A percentile compares a stretch with the other conserved stretches of the same genome.
These are phyloP conservation scores for Graptemys geographica DNA, from an alignment of 2,797 vertebrate species.

Conservation along the genomic window DNA sequence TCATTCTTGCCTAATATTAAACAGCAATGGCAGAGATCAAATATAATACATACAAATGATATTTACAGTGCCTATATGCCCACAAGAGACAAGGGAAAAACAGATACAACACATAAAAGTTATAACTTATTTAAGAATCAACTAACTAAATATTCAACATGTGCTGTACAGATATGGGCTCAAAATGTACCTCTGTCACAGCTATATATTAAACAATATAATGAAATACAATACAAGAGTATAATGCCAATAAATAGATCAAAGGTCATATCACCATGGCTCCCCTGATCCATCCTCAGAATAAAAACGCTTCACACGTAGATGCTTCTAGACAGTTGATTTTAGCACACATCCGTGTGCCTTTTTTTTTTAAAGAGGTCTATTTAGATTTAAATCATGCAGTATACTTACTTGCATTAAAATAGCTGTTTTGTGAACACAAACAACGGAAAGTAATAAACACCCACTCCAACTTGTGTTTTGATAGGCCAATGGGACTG, in stretches of 20 bases:
- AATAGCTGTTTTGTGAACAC: constrained; percentile 36
- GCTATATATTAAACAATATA: constrained; percentile 61
- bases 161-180: constrained; percentile 25
- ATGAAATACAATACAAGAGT: constrained; percentile 59
- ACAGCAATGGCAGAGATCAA: constrained; percentile 48
- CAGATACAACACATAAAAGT: constrained; percentile 57
- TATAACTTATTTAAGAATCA: constrained; percentile 62
- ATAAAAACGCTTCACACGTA: constrained; percentile 44
- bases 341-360: not conserved
- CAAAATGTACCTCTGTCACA: constrained; percentile 10
- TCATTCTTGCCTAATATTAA: constrained; percentile 60
- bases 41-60: constrained; percentile 62
- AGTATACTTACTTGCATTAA: not conserved
- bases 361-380: not conserved
- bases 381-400: constrained; percentile 35
- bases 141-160: constrained; percentile 55
- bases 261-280: constrained; percentile 2
- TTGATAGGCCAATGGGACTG: constrained; percentile 27
- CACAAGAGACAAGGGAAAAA: constrained; percentile 48
- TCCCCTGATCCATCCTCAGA: constrained; percentile 60
- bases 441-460: constrained; percentile 50
- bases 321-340: not conserved
- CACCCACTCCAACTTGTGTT: not conserved
- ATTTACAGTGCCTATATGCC: constrained; percentile 38
- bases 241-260: constrained; percentile 61